A percentile compares a stretch with the other conserved stretches of the same genome.
phyloP scores from a whole-genome alignment of 1,140 invertebrate genomes.

The Luehdorfia chinensis region DNA sequence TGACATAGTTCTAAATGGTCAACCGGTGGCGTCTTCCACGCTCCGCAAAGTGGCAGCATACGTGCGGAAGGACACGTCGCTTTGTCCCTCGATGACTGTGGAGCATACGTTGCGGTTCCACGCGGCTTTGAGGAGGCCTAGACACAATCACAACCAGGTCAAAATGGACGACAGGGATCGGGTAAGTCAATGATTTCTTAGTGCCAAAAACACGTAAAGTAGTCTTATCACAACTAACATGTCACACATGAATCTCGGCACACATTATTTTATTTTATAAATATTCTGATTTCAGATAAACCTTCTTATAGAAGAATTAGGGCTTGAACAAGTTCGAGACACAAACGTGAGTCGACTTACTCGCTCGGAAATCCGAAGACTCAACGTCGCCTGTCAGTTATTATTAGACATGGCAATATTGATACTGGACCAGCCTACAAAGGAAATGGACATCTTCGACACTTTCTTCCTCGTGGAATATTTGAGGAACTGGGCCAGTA shows the following conservation, averaged over 20 bases:
- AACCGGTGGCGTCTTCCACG: constrained; percentile 83
- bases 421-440: constrained; percentile 92
- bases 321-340: constrained; percentile 88
- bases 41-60: constrained; percentile 82
- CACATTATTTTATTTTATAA: no score
- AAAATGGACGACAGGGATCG: constrained; percentile 81
- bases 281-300: constrained; percentile 84
- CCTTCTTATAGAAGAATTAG: constrained; percentile 92
- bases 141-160: constrained; percentile 78
- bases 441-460: constrained; percentile 97
- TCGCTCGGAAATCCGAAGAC: constrained; percentile 88
- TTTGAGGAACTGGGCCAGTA: constrained; percentile 93
- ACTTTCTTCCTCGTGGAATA: constrained; percentile 97
- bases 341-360: constrained; percentile 89
- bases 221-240: no score
- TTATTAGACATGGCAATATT: constrained; percentile 90
- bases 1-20: constrained; percentile 92
- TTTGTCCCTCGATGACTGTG: constrained; percentile 85
- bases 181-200: constrained; percentile 38
- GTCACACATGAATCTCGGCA: no score
- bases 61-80: constrained; percentile 79
- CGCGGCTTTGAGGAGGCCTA: constrained; percentile 82
- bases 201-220: background rate
- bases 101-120: constrained; percentile 90
- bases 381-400: constrained; percentile 93